Evolutionary conservation across 2,888 invertebrate genomes (phyloP), one percentile per base, ranked within the genome.

Genomic region (Silvanus unidentatus): DNA sequence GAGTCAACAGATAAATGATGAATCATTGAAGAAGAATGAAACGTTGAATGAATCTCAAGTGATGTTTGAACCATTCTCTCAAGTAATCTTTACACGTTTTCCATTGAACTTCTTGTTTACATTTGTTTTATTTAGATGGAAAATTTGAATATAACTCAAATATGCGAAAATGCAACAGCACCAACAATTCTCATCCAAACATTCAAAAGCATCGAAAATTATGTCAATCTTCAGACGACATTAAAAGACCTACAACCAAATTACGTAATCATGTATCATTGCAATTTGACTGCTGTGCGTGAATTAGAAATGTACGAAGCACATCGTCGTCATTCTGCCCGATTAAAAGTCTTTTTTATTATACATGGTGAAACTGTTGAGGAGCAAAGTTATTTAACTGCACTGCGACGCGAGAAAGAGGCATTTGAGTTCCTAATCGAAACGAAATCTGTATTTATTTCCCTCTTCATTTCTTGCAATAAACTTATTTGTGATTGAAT

Each of bases 301-400:
- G 91, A 94, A 70, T 79, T 98, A 45, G 98, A 98, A 76, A 76
- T 84, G 48, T 91, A 81, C 63, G 89, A 84, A 65, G 78, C 80
- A 16, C 76, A 80, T 16, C 76, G 79, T 48, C 65, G 69, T n/a
- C 75, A 75, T 8, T 69, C 77, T 0, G 69, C 76, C 0, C 66
- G 73, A 11, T 67, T 86, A 3, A 83, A 84, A 61, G 85, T 98
- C 6, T 98, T 90, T 70, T 93, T 96, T 62, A 69, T 99, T 39
- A 81, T 96, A 53, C 94, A 96, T 67, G 84, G 84, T 8, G 87
- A 87, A 48, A 97, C 98, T 5, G 91, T 94, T 0, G 99, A 99
- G 73, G 99, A 99, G 70, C 98, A 99, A 73, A 84, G 90, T 1
- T 99, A 96, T 71, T 76, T 99, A 28, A 94, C 95, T 1, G 81